A percentile compares a stretch with the other conserved stretches of the same genome.
Conservation (phyloP, 2,888 invertebrate genomes). For the Torymus tubicola region DNA sequence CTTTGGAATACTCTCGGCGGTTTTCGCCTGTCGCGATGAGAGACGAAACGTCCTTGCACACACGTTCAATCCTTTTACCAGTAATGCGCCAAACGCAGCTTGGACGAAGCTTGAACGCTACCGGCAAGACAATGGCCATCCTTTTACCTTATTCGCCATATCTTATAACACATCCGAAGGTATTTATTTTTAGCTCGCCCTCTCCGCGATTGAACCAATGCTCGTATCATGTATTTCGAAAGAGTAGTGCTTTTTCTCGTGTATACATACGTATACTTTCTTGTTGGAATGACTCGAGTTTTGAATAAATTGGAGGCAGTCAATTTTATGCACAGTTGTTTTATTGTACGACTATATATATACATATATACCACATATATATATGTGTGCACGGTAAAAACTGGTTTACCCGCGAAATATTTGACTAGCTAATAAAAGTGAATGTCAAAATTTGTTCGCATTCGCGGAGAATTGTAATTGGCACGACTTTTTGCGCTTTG, state of each 20-base stretch:
- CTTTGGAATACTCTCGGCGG: slow-evolving; percentile 19
- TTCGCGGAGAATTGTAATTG: too few species aligned
- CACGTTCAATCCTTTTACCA: slow-evolving; percentile 30
- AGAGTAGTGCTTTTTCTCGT: too few species aligned
- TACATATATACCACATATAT: neutral
- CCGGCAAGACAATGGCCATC: slow-evolving; percentile 29
- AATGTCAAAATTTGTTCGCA: too few species aligned
- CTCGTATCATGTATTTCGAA: too few species aligned
- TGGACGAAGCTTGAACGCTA: slow-evolving; percentile 8
- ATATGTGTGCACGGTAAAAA: neutral
- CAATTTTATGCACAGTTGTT: slow-evolving; percentile 14
- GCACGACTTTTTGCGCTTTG: too few species aligned
- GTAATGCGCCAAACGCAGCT: neutral
- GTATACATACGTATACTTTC: too few species aligned
- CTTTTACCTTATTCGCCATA: slow-evolving; percentile 27
- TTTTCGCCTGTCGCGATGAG: slow-evolving; percentile 20
- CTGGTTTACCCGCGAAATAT: slow-evolving; percentile 32
- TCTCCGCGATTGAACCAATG: too few species aligned
- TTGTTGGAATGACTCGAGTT: slow-evolving; percentile 1
- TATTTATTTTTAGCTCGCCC: slow-evolving; percentile 3
- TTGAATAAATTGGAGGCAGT: slow-evolving; percentile 4
- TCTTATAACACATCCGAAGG: slow-evolving; percentile 18
- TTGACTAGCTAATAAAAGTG: neutral
- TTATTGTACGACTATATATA: slow-evolving; percentile 5
- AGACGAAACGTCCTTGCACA: neutral